Evolutionary conservation across 2,888 invertebrate species (phyloP).

Genomic region (Agonum fuliginosum): DNA sequence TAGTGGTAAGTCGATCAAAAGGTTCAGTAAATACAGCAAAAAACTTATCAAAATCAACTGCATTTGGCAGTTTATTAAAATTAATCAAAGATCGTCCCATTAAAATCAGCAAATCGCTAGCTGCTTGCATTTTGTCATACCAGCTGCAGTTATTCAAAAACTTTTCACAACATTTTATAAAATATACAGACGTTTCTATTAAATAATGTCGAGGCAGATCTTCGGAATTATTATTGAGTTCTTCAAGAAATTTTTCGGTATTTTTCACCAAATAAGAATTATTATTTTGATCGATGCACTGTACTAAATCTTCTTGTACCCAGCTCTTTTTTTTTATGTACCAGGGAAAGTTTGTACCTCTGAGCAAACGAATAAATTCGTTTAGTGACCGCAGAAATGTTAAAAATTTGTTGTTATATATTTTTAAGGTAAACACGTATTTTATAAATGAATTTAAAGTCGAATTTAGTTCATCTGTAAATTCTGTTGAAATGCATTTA

Average conservation of each 20-base stretch:
- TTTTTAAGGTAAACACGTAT: not conserved
- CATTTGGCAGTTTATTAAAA: not conserved
- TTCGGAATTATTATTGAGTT: not conserved
- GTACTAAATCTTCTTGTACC: not conserved
- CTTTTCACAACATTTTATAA: not conserved
- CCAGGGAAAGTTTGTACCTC: not conserved
- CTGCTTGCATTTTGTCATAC: slow-evolving; percentile 12
- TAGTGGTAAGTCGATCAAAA: not conserved
- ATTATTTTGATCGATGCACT: not conserved
- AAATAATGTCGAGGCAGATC: slow-evolving; percentile 3
- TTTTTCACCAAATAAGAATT: slow-evolving; percentile 6
- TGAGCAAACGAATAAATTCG: not conserved
- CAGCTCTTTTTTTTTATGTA: too few species aligned
- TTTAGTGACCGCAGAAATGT: not conserved
- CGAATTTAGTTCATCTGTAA: too few species aligned
- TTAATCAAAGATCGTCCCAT: slow-evolving; percentile 31
- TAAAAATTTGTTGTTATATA: not conserved
- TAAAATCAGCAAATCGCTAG: slow-evolving; percentile 12
- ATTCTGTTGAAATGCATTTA: too few species aligned
- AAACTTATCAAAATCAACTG: slow-evolving; percentile 23
- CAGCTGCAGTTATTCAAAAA: slow-evolving; percentile 7
- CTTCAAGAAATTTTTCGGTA: not conserved
- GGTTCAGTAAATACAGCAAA: slow-evolving; percentile 26
- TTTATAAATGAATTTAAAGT: not conserved
- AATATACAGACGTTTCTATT: not conserved